phyloP scores from a whole-genome alignment of 2,113 vertebrate species.

The Anser brachyrhynchus region DNA sequence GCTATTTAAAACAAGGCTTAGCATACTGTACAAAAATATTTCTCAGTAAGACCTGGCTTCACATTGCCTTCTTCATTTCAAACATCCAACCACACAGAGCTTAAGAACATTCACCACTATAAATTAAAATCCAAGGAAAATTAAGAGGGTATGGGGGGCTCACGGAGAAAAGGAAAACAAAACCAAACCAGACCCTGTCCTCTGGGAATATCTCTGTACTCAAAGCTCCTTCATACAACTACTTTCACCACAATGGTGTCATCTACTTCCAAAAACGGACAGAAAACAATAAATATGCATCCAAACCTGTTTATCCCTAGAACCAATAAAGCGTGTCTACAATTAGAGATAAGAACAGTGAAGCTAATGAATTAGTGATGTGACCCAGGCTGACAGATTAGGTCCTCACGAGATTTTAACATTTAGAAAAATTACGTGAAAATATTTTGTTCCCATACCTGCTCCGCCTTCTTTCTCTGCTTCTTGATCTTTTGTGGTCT shows the following conservation, averaged over 20 bases:
- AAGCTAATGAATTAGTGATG: not conserved
- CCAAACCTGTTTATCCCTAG: not conserved
- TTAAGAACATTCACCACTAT: not conserved
- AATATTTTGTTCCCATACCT: slow-evolving; percentile 74
- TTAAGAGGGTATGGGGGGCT: too few relatives aligned
- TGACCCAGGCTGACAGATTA: not conserved
- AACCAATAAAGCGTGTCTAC: not conserved
- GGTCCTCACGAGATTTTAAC: not conserved
- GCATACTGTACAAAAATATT: not conserved
- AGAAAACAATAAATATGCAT: not conserved
- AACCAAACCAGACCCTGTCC: not conserved
- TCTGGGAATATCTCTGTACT: not conserved
- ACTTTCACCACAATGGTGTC: not conserved
- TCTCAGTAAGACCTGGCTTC: not conserved
- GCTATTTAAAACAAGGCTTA: not conserved
- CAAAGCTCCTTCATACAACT: not conserved
- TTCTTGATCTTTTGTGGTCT: slow-evolving; percentile 93
- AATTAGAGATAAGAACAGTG: not conserved
- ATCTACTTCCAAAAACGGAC: not conserved
- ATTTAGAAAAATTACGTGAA: not conserved
- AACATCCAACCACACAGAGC: not conserved
- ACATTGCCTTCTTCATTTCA: not conserved
- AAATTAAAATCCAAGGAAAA: not conserved
- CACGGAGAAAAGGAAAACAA: not conserved
- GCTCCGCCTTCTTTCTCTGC: slow-evolving; percentile 93